Percentiles rank a stretch among this genome's conserved stretches.
These are phyloP conservation scores for Frankliniella intonsa DNA, from an alignment of 2,888 invertebrate species.

Conservation along the genomic window DNA sequence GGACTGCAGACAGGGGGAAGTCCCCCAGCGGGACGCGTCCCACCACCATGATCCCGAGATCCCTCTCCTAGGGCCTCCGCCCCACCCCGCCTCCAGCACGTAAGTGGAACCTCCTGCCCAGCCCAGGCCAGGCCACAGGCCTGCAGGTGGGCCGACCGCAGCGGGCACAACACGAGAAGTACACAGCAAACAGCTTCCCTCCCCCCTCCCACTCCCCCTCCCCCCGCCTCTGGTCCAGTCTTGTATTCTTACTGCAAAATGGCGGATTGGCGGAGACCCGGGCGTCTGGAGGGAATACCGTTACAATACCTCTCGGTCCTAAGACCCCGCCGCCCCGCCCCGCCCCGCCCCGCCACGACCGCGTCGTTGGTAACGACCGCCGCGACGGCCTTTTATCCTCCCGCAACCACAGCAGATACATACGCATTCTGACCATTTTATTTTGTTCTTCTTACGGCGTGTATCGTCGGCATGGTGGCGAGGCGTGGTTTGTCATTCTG, in stretches of 20 bases:
- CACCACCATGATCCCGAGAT: not conserved
- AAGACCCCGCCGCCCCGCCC: no score
- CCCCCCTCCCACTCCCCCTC: not conserved
- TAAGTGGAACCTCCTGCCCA: not conserved
- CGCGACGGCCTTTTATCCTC: no score
- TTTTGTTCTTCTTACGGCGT: no score
- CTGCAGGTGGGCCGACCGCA: not conserved
- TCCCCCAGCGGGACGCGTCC: not conserved
- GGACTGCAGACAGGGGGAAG: not conserved
- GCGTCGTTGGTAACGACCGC: no score
- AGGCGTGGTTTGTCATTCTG: not conserved
- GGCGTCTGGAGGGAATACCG: no score
- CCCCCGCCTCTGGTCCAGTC: not conserved
- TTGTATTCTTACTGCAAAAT: not conserved
- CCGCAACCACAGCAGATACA: no score
- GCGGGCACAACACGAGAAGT: not conserved
- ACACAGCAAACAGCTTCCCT: not conserved
- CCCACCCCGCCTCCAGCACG: not conserved
- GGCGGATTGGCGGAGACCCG: no score
- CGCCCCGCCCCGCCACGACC: no score
- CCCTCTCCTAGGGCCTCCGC: not conserved
- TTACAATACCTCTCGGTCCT: no score
- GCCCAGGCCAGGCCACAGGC: not conserved
- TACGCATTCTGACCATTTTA: no score
- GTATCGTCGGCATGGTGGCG: no score